Evolutionary conservation across 2,113 vertebrate genomes (phyloP).

Genomic region (Labrus mixtus): DNA sequence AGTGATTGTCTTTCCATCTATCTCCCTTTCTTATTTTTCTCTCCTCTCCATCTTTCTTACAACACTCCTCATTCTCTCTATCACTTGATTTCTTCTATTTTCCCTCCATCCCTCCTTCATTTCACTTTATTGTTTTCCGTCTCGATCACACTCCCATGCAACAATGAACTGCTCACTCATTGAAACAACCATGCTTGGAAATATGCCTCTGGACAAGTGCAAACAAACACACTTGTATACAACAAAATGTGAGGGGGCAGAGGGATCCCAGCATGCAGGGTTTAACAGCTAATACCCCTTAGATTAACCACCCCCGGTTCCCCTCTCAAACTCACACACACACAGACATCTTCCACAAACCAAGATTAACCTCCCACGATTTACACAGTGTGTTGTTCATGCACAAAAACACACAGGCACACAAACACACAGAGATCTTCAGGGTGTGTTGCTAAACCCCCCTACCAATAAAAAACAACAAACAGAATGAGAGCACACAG

Average conservation of each 20-base stretch:
- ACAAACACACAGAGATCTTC: conserved; percentile 44
- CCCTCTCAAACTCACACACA: conserved; percentile 52
- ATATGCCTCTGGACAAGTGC: conserved; percentile 68
- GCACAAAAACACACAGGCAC: conserved; percentile 40
- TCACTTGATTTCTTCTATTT: conserved; percentile 18
- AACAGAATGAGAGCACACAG: conserved; percentile 64
- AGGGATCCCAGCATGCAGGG: conserved; percentile 79
- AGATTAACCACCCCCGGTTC: conserved; percentile 83
- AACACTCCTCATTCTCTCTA: neutral
- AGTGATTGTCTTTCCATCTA: conserved; percentile 16
- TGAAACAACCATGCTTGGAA: conserved; percentile 55
- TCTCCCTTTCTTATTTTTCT: neutral
- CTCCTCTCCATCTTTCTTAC: neutral
- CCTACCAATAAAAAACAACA: conserved; percentile 65
- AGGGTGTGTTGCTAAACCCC: conserved; percentile 59
- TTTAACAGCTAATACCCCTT: conserved; percentile 84
- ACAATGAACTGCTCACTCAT: conserved; percentile 35
- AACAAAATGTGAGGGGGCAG: conserved; percentile 77
- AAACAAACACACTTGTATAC: conserved; percentile 34
- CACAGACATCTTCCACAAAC: conserved; percentile 64
- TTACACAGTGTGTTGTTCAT: conserved; percentile 69
- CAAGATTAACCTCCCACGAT: conserved; percentile 80
- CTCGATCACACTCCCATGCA: conserved; percentile 48
- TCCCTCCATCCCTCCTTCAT: conserved; percentile 28
- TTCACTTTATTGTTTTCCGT: conserved; percentile 47